Percentiles rank a stretch among this genome's conserved stretches.
Conservation (phyloP, 2,888 invertebrate species). For the Caenorhabditis sulstoni region DNA sequence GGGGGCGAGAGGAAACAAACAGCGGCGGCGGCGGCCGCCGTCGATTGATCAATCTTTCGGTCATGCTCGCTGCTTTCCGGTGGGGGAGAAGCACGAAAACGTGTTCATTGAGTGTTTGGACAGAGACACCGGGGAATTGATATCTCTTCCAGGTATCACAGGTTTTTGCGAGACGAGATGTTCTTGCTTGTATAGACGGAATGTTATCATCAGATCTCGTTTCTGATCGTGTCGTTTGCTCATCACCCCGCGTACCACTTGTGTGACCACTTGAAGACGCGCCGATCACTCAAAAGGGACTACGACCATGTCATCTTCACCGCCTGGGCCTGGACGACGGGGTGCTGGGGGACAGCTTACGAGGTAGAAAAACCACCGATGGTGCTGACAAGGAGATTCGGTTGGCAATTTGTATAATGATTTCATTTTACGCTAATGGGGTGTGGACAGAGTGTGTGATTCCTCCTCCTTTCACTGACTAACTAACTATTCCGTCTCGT, state of each 20-base stretch:
- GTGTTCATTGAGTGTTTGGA: constrained; percentile 33
- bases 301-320: constrained; percentile 47
- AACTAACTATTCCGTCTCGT: background rate
- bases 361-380: too few species aligned
- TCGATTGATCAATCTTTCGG: constrained; percentile 34
- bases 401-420: constrained; percentile 31
- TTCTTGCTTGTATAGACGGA: background rate
- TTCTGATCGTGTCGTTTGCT: constrained; percentile 41
- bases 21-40: background rate
- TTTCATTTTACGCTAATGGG: constrained; percentile 18
- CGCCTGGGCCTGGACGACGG: too few species aligned
- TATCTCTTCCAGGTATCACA: background rate
- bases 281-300: constrained; percentile 45
- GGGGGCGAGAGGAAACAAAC: constrained; percentile 21
- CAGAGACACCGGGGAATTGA: background rate
- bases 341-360: too few species aligned
- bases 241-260: constrained; percentile 45
- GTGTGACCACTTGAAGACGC: constrained; percentile 54
- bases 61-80: constrained; percentile 7
- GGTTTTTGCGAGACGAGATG: background rate
- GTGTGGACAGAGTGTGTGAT: constrained; percentile 13
- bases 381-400: background rate
- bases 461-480: background rate
- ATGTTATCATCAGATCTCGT: constrained; percentile 43
- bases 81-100: background rate